Evolutionary conservation across 2,888 invertebrate species (phyloP), one percentile per base, ranked within the genome.

Genomic region (Drosophila kanekoi): DNA sequence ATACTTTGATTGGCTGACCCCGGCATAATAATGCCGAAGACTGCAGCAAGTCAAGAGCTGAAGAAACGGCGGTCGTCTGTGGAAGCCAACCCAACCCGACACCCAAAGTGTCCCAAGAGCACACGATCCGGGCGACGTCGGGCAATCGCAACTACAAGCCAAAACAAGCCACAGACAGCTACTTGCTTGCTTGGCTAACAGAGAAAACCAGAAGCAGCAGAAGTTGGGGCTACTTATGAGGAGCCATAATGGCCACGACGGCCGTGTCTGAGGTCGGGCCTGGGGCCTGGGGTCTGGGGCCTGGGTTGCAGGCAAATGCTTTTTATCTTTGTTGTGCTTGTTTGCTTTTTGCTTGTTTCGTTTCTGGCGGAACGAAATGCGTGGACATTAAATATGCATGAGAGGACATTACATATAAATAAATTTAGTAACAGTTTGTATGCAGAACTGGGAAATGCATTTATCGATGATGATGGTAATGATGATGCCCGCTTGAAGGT

Each of bases 341-440:
- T 32, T 11, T 16, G 23, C 23, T 47, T 38, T 32, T 11, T 16
- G 23, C 23, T 47, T 38, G 37, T 41, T 41, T 38, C 18, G 60
- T 16, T 35, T 28, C 38, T 52, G 56, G 49, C 54, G 47, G 40
- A 43, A 62, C 68, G 72, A 79, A 88, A 82, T 84, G 89, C 84
- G 89, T 85, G 89, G 74, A 88, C 84, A 85, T 85, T 85, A 85
- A 85, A 85, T 89, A 85, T 89, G 89, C 84, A 85, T 85, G 84
- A 85, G 87, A 76, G 90, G 83, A 82, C 90, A 89, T 89, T 74
- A 84, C 89, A 84, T 82, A 85, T 89, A 86, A 85, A 85, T 89
- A 85, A 85, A 89, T 89, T 88, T 86, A 86, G 87, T 83, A 79
- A 75, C 89, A 80, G 87, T 89, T 89, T 85, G 81, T 89, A 87